Conservation (phyloP, 2,888 invertebrate genomes). For the Argynnis bischoffii region DNA sequence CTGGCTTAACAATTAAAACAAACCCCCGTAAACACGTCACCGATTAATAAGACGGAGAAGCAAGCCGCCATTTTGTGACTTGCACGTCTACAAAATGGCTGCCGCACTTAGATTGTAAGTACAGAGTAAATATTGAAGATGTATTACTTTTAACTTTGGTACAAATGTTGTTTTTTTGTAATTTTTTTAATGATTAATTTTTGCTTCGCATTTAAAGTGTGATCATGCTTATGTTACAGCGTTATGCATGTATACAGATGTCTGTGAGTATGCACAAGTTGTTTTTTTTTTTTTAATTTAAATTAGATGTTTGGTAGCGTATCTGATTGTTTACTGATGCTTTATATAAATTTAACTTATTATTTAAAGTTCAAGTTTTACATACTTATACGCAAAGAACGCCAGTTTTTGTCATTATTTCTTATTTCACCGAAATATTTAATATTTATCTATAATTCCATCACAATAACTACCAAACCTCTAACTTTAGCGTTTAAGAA, state of each 20-base stretch:
- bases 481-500: constrained; percentile 66
- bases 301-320: constrained; percentile 61
- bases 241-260: constrained; percentile 78
- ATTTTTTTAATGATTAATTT: constrained; percentile 60
- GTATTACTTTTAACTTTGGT: constrained; percentile 59
- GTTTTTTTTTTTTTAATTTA: constrained; percentile 62
- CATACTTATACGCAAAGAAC: constrained; percentile 48
- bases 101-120: constrained; percentile 71
- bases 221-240: constrained; percentile 79
- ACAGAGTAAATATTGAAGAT: constrained; percentile 67
- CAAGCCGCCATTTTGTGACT: constrained; percentile 69
- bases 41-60: constrained; percentile 43
- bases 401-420: constrained; percentile 40
- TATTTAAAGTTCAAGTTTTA: constrained; percentile 45
- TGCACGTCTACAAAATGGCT: constrained; percentile 64
- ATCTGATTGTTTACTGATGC: constrained; percentile 54
- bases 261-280: constrained; percentile 80
- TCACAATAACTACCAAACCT: constrained; percentile 58
- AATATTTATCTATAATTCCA: constrained; percentile 35
- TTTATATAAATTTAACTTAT: constrained; percentile 42
- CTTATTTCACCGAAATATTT: constrained; percentile 41
- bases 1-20: constrained; percentile 38
- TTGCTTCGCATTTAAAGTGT: constrained; percentile 79
- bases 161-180: constrained; percentile 67
- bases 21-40: constrained; percentile 36